A percentile compares a stretch with the other conserved stretches of the same genome.
These are phyloP conservation scores for Microplitis demolitor DNA, from an alignment of 1,140 invertebrate genomes.

Conservation along the genomic window DNA sequence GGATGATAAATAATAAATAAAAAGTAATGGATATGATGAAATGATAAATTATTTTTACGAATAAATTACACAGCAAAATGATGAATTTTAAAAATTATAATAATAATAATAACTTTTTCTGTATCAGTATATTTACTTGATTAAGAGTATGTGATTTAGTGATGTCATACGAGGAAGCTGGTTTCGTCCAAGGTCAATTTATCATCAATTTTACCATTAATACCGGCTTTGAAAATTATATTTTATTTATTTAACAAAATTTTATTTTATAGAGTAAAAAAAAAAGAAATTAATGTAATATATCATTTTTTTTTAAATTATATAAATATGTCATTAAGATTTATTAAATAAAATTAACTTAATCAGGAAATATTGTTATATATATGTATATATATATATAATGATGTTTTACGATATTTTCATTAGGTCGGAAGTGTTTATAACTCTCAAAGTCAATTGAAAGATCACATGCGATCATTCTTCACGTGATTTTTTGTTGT, in stretches of 20 bases:
- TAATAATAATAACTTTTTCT: background rate
- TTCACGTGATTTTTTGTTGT: background rate
- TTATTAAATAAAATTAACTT: background rate
- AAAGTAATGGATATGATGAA: background rate
- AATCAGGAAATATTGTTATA: too few species aligned
- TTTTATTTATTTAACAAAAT: background rate
- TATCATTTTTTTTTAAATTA: background rate
- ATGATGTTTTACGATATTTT: constrained; percentile 16
- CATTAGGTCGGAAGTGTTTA: constrained; percentile 6
- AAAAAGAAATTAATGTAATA: background rate
- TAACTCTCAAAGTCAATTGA: constrained; percentile 16
- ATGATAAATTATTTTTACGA: too few species aligned
- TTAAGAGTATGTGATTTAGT: background rate
- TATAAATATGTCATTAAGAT: background rate
- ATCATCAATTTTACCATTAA: too few species aligned
- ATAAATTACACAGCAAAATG: too few species aligned
- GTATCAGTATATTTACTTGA: constrained; percentile 4
- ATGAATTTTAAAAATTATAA: background rate
- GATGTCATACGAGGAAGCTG: background rate
- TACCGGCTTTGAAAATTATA: background rate
- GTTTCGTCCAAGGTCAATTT: background rate
- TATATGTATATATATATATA: too few species aligned
- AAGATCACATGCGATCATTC: constrained; percentile 14
- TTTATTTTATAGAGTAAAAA: too few species aligned
- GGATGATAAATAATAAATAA: background rate